Evolutionary conservation across 2,113 vertebrate genomes (phyloP).

Genomic region (Rhinoderma darwinii): DNA sequence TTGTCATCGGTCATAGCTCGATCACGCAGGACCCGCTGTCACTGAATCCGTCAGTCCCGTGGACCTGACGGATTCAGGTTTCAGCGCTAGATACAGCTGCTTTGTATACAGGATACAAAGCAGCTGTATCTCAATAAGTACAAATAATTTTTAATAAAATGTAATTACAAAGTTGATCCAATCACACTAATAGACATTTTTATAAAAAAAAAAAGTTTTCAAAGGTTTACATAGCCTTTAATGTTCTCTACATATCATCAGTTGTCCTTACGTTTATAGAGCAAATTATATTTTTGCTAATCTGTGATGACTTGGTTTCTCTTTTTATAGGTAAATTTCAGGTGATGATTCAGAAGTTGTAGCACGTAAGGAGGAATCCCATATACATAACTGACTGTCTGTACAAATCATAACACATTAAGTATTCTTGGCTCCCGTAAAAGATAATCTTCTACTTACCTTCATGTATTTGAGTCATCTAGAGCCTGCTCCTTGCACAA

Average conservation of each 20-base stretch:
- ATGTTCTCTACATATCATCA: background rate
- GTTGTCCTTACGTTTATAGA: background rate
- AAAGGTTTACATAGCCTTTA: background rate
- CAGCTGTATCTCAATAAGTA: too few relatives aligned
- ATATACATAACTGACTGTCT: constrained; percentile 2
- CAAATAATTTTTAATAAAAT: too few relatives aligned
- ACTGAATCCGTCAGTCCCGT: too few relatives aligned
- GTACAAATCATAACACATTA: background rate
- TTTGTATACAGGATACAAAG: too few relatives aligned
- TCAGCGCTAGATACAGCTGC: too few relatives aligned
- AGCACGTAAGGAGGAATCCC: constrained; percentile 60
- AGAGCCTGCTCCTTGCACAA: background rate
- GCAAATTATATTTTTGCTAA: background rate
- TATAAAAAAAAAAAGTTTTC: too few relatives aligned
- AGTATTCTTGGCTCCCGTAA: background rate
- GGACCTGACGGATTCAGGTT: too few relatives aligned
- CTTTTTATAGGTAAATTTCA: constrained; percentile 91
- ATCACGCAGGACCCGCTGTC: too few relatives aligned
- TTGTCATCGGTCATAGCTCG: too few relatives aligned
- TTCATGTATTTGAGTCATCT: background rate
- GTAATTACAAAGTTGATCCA: too few relatives aligned
- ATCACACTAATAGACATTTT: too few relatives aligned
- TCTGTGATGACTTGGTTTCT: background rate
- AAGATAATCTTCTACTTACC: background rate
- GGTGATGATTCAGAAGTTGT: constrained; percentile 97